A percentile compares a stretch with the other conserved stretches of the same genome.
Evolutionary conservation across 2,113 vertebrate species (phyloP).

Genomic region (Uropsilus gracilis): DNA sequence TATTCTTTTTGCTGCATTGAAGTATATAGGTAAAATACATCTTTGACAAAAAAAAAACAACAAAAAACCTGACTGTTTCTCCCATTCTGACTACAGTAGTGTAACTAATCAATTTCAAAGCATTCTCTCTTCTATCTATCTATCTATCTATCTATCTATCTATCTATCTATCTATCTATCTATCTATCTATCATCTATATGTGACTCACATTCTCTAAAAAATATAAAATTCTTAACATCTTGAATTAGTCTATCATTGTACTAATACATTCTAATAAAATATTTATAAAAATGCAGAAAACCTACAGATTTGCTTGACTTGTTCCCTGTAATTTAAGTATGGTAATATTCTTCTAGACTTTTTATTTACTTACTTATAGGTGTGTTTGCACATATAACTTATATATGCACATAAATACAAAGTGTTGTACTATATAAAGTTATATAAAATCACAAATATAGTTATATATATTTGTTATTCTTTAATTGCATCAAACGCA

Average conservation of each 20-base stretch:
- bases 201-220: not conserved
- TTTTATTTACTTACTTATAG: too few species aligned
- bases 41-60: not conserved
- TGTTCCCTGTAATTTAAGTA: too few species aligned
- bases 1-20: not conserved
- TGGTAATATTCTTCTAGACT: too few species aligned
- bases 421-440: too few species aligned
- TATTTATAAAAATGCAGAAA: not conserved
- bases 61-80: not conserved
- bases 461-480: too few species aligned
- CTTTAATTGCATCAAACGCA: too few species aligned
- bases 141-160: too few species aligned
- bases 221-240: not conserved
- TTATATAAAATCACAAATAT: not conserved
- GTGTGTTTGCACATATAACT: too few species aligned
- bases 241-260: not conserved
- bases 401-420: too few species aligned
- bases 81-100: not conserved
- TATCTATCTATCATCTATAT: too few species aligned
- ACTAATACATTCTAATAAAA: not conserved
- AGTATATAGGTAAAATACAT: not conserved
- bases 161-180: too few species aligned
- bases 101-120: not conserved
- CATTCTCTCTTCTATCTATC: not conserved
- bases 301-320: not conserved